These are phyloP conservation scores for Lytechinus pictus DNA, from an alignment of 35 echinoderm and acorn worm genomes.

Conservation along the genomic window DNA sequence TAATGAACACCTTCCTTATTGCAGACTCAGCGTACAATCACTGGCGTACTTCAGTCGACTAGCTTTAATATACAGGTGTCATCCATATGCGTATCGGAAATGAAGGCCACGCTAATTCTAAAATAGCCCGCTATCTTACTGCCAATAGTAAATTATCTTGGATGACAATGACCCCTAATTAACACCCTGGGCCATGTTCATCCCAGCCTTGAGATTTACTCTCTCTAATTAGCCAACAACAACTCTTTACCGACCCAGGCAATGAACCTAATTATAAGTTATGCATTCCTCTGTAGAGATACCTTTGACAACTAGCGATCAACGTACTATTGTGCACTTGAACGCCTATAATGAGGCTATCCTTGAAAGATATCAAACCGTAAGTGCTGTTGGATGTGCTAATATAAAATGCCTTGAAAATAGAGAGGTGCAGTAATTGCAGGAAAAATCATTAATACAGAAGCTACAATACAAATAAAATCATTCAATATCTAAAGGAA, in stretches of 20 bases:
- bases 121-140: not conserved
- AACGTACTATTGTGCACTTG: not conserved
- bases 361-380: not conserved
- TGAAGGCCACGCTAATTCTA: not conserved
- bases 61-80: not conserved
- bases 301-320: not conserved
- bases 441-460: not conserved
- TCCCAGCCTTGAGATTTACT: not conserved
- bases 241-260: not conserved
- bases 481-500: not conserved
- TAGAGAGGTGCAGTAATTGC: not conserved
- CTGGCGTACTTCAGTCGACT: not conserved
- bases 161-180: constrained; percentile 25
- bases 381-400: not conserved
- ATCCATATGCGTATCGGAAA: not conserved
- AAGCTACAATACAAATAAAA: not conserved
- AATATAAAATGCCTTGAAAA: not conserved
- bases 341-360: not conserved
- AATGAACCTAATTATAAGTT: not conserved
- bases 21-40: not conserved
- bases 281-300: not conserved
- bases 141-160: not conserved
- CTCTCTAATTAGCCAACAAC: not conserved
- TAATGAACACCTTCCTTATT: not conserved
- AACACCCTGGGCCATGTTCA: not conserved